These are phyloP conservation scores for Lethenteron camtschaticum DNA, from an alignment of 2,113 vertebrate genomes.

Conservation along the genomic window DNA sequence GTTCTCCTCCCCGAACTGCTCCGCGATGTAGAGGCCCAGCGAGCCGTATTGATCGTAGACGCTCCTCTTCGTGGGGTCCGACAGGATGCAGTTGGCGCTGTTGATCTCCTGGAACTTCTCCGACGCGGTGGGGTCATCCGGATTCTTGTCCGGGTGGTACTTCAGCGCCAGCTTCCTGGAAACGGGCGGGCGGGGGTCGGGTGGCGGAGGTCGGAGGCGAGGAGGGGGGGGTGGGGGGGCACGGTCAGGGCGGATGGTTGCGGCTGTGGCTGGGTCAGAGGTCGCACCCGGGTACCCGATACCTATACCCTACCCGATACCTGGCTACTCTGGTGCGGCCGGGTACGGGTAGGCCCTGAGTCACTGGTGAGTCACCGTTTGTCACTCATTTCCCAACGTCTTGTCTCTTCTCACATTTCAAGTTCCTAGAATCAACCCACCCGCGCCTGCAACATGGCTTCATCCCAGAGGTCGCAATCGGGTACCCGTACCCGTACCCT, in stretches of 20 bases:
- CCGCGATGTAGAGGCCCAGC: slow-evolving; percentile 62
- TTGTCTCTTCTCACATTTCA: too few relatives aligned
- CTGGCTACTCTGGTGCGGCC: not conserved
- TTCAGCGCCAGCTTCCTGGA: slow-evolving; percentile 52
- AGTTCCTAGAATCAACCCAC: too few relatives aligned
- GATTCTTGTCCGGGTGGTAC: slow-evolving; percentile 88
- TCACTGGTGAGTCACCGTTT: too few relatives aligned
- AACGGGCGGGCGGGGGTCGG: not conserved
- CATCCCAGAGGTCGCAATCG: too few relatives aligned
- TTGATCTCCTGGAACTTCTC: slow-evolving; percentile 94
- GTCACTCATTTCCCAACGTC: too few relatives aligned
- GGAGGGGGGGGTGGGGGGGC: not conserved
- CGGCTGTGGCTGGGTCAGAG: not conserved
- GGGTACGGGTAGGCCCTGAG: not conserved
- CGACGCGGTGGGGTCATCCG: slow-evolving; percentile 45
- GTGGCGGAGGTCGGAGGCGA: not conserved
- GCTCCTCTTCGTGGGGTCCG: slow-evolving; percentile 44
- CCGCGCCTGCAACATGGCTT: too few relatives aligned
- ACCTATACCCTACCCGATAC: not conserved
- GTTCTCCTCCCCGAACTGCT: slow-evolving; percentile 70
- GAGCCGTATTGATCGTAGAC: slow-evolving; percentile 75
- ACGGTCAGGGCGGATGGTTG: not conserved
- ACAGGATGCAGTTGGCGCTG: slow-evolving; percentile 53
- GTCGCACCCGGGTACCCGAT: not conserved
- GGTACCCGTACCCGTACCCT: too few relatives aligned